phyloP scores from a whole-genome alignment of 2,113 vertebrate genomes.

The Myotis yumanensis region DNA sequence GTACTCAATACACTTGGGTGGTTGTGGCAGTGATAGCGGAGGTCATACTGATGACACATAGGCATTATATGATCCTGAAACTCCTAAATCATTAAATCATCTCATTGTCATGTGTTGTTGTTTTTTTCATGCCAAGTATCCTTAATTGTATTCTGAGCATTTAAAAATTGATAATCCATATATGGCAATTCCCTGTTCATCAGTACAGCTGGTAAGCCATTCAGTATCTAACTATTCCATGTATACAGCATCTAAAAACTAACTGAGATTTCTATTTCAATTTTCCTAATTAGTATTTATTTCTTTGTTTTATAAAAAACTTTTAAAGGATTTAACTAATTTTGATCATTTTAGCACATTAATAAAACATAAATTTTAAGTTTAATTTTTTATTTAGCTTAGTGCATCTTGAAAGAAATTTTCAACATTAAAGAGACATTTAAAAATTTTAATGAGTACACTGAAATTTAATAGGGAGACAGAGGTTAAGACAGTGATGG shows the following conservation, averaged over 20 bases:
- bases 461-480: neutral
- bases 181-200: neutral
- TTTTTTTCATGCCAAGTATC: neutral
- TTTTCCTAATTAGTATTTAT: neutral
- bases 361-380: neutral
- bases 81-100: neutral
- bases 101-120: neutral
- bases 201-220: neutral
- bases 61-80: neutral
- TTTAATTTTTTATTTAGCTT: neutral
- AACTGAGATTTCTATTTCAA: neutral
- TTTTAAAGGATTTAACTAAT: neutral
- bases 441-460: neutral
- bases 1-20: neutral
- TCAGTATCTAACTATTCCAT: neutral
- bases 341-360: neutral
- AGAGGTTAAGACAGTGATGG: neutral
- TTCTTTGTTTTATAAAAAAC: neutral
- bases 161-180: neutral
- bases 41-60: neutral
- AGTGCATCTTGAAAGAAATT: slow-evolving; percentile 37
- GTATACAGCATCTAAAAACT: neutral
- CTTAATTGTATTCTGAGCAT: neutral
- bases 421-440: neutral
- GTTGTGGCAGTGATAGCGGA: neutral